Evolutionary conservation across 23 tunicate genomes (phyloP), one percentile per base, ranked within the genome.

Genomic region (Pegea sp.): DNA sequence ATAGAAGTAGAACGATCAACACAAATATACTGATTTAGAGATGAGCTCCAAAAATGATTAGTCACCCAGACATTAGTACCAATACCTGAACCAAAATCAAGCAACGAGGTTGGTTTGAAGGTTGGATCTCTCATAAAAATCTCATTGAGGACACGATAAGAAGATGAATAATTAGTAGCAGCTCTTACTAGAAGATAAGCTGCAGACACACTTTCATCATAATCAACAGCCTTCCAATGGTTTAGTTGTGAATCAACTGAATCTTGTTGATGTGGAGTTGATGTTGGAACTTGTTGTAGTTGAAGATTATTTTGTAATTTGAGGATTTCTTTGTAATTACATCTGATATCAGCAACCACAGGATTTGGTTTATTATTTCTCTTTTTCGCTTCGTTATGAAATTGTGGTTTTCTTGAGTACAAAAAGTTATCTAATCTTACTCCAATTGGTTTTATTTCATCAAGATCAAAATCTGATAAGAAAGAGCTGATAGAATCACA

Each of bases 41-140:
- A 3, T 24, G 68, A 55, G 30, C 64, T 44, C 77, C 81, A 84
- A 28, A 73, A 46, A 7, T 49, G 25, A 58, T 84, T 73, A 22
- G 84, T 76, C 3, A 78, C 95, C 92, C 95, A 84, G 4, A 84
- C 69, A 25, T 46, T 58, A 27, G 81, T 73, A 5, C 95, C 95
- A 7, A 68, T 61, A 0, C 95, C 95, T 16, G 95, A 84, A 24
- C 95, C 95, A 73, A 75, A 73, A 46, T 84, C 76, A 1, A 84
- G 46, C 53, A 84, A 57, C 0, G 75, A 56, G 23, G 29, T 26
- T 8, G 95, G 95, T 20, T 28, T 42, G 54, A 73, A 84, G 48
- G 62, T 48, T 20, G 58, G 62, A 31, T 28, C 67, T 16, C 51
- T 50, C 30, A 30, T 63, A 19, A 63, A 67, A 5, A 84, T 63